Evolutionary conservation across 2,113 vertebrate species (phyloP).

Genomic region (Sterrhoptilus dennistouni): DNA sequence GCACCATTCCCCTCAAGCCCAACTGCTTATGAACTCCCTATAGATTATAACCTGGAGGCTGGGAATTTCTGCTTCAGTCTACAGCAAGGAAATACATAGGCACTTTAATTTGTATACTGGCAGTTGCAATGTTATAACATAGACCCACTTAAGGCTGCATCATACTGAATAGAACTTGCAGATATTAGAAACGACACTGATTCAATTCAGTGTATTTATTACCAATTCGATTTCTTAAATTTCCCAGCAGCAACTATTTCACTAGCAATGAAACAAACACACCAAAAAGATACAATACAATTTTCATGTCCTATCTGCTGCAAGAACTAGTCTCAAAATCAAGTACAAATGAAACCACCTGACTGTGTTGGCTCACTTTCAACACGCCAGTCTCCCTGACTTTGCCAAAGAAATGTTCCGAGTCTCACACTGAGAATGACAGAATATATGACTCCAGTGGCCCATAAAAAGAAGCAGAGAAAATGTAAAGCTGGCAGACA

Average conservation of each 20-base stretch:
- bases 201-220: not conserved
- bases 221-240: not conserved
- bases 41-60: not conserved
- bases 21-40: not conserved
- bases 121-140: not conserved
- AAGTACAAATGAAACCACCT: conserved; percentile 42
- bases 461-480: conserved; percentile 61
- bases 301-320: not conserved
- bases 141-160: not conserved
- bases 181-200: not conserved
- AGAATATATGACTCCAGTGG: conserved; percentile 60
- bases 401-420: conserved; percentile 45
- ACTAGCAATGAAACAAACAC: conserved; percentile 6
- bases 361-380: conserved; percentile 41
- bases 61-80: not conserved
- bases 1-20: not conserved
- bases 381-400: conserved; percentile 46
- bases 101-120: not conserved
- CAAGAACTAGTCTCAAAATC: conserved; percentile 31
- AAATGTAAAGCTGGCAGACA: conserved; percentile 48
- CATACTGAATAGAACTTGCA: not conserved
- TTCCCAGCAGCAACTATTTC: not conserved
- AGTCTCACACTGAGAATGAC: conserved; percentile 40
- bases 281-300: not conserved
- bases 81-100: not conserved